Percentiles rank a stretch among this genome's conserved stretches.
Evolutionary conservation across 2,113 vertebrate species (phyloP).

Genomic region (Oryzias woworae): DNA sequence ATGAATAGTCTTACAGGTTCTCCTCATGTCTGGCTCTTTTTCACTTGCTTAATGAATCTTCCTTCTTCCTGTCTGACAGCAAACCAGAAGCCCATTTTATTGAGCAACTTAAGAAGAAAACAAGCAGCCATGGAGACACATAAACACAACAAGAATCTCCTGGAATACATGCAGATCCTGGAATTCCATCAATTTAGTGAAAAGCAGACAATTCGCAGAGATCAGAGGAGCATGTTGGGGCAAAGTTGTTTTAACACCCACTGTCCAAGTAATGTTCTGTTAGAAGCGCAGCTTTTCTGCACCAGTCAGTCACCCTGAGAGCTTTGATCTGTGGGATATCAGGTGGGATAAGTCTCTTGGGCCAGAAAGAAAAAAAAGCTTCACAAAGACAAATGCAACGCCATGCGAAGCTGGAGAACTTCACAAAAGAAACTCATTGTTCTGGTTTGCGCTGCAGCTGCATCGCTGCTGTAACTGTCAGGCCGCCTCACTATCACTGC

Average conservation of each 20-base stretch:
- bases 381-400: constrained; percentile 19
- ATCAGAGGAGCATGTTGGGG: constrained; percentile 50
- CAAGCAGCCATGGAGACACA: constrained; percentile 54
- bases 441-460: constrained; percentile 38
- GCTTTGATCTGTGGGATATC: constrained; percentile 8
- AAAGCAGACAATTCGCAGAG: constrained; percentile 47
- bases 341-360: not conserved
- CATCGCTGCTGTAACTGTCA: constrained; percentile 23
- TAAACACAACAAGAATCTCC: constrained; percentile 46
- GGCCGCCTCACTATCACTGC: constrained; percentile 50
- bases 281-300: constrained; percentile 28
- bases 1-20: constrained; percentile 16
- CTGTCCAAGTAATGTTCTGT: constrained; percentile 20
- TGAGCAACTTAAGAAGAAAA: constrained; percentile 51
- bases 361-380: constrained; percentile 6
- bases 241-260: constrained; percentile 42
- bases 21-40: constrained; percentile 4
- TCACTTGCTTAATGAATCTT: constrained; percentile 5
- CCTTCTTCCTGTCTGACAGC: constrained; percentile 27
- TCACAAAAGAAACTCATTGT: constrained; percentile 42
- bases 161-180: constrained; percentile 46
- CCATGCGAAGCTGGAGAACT: constrained; percentile 18
- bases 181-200: constrained; percentile 61
- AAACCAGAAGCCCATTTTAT: constrained; percentile 32
- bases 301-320: not conserved